Evolutionary conservation across 2,113 vertebrate species (phyloP), one percentile per base, ranked within the genome.

Genomic region (Anolis carolinensis): DNA sequence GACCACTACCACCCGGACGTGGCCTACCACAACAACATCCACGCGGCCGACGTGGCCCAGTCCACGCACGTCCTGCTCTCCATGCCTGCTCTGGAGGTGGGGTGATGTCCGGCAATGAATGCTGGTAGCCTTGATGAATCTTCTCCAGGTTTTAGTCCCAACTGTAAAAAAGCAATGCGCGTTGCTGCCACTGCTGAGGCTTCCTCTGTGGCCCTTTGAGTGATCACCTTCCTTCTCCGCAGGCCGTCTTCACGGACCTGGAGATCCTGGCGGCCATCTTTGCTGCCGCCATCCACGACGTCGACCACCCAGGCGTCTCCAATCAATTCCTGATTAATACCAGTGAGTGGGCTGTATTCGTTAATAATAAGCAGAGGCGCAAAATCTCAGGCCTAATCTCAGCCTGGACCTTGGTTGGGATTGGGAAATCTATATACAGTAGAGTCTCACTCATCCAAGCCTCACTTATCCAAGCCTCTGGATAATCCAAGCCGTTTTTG

Each of bases 321-420:
- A 99, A 99, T 93, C 98, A 98, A 94, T 99, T 99, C 88, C 98
- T 98, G 93, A 98, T 99, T 93, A 99, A 98, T 95, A 99, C 98
- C 90, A 98, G 98, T 99, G 93, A 98, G 98, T 95, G 13, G 18
- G 18, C 11, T 13, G 16, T 18, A 59, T 16, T 16, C 13, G 16
- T 18, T 59, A 59, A 18, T 59, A 59, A 59, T 16, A 44, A 44
- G 39, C 55, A 59, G 18, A 18, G 18, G 55, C 4, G 13, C 13
- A 13, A 14, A 59, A 59, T 18, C 55, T 20, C 55, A 59, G 55
- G 55, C 13, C 55, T 16, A 59, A 59, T 59, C 55, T 59, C 14
- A 59, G 14, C 11, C 18, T 18, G 18, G 11, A 18, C 55, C 55
- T 18, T 13, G 3, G 14, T 59, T 59, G 14, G 39, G 5, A 44